phyloP scores from a whole-genome alignment of 2,888 invertebrate genomes.

The Limnephilus auricula region DNA sequence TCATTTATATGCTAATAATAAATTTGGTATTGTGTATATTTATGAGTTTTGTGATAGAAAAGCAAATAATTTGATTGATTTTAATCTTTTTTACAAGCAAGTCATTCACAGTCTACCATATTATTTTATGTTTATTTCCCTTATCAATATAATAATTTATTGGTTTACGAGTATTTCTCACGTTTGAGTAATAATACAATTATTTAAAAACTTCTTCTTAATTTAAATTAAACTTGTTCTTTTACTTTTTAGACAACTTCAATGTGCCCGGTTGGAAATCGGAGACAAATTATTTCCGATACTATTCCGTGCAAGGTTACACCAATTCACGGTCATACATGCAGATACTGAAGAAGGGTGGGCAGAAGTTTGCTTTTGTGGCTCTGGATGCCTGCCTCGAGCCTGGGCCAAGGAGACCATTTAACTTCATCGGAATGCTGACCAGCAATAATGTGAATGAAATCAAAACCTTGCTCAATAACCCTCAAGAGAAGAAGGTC shows the following conservation, averaged over 20 bases:
- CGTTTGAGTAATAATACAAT: neutral
- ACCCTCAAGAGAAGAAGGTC: conserved; percentile 75
- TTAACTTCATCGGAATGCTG: conserved; percentile 91
- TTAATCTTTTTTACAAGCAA: neutral
- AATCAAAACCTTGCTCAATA: conserved; percentile 78
- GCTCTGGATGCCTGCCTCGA: conserved; percentile 92
- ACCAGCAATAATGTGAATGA: conserved; percentile 76
- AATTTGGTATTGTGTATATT: neutral
- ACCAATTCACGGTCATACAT: conserved; percentile 85
- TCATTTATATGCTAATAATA: neutral
- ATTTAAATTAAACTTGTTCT: neutral
- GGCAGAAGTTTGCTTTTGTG: conserved; percentile 86
- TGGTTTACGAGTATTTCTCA: neutral
- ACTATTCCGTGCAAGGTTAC: conserved; percentile 88
- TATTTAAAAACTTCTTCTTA: neutral
- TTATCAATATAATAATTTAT: neutral
- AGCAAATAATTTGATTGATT: neutral
- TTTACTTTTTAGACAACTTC: conserved; percentile 85
- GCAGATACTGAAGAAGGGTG: conserved; percentile 77
- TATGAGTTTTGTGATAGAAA: neutral
- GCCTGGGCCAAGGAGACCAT: conserved; percentile 91
- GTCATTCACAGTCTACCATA: neutral
- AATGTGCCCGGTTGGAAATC: conserved; percentile 85
- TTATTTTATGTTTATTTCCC: neutral
- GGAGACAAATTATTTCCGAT: conserved; percentile 85